Evolutionary conservation across 2,113 vertebrate species (phyloP).

Genomic region (Excalfactoria chinensis): DNA sequence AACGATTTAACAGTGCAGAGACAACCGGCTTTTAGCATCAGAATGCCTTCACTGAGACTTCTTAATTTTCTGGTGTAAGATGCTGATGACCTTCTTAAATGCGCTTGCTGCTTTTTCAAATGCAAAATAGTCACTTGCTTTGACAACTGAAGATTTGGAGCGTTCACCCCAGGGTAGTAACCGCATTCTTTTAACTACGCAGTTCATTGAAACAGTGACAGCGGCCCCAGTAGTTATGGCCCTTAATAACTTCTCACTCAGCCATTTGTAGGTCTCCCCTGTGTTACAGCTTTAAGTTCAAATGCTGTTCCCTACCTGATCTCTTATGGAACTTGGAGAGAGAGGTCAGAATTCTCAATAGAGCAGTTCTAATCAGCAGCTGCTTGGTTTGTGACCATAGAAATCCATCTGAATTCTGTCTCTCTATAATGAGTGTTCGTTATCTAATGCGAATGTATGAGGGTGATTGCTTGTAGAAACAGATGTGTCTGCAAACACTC

Average conservation of each 20-base stretch:
- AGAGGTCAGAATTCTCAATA: neutral
- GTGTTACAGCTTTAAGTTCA: neutral
- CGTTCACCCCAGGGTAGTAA: neutral
- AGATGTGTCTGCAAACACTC: neutral
- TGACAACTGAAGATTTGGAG: neutral
- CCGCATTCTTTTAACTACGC: neutral
- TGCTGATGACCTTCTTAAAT: neutral
- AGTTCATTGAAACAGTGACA: neutral
- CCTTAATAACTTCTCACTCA: neutral
- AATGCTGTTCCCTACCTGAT: neutral
- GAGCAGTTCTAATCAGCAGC: slow-evolving; percentile 7
- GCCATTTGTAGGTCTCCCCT: neutral
- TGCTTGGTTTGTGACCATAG: neutral
- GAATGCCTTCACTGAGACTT: neutral
- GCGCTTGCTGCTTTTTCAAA: neutral
- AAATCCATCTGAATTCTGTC: slow-evolving; percentile 4
- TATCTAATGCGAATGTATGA: neutral
- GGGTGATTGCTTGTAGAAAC: neutral
- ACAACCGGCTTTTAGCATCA: neutral
- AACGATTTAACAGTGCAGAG: neutral
- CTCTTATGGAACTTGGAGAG: neutral
- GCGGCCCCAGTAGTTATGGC: neutral
- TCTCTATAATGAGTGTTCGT: slow-evolving; percentile 20
- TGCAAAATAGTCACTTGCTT: neutral
- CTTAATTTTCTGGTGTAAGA: neutral